These are phyloP conservation scores for Acanthurus lineatus DNA, from an alignment of 2,797 vertebrate species.

Conservation along the genomic window DNA sequence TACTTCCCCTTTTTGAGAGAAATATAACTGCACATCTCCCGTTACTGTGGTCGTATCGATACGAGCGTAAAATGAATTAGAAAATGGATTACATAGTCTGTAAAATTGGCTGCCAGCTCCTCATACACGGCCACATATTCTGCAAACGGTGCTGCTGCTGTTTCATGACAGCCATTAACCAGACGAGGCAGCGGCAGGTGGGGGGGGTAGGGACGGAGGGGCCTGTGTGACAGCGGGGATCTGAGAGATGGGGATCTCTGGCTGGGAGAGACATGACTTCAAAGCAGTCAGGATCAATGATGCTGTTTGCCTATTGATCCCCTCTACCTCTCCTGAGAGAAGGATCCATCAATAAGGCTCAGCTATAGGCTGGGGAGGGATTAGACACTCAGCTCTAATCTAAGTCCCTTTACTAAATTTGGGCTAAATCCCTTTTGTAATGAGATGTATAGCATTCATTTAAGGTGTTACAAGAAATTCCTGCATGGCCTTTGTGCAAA, in stretches of 20 bases:
- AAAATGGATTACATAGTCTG: constrained; percentile 32
- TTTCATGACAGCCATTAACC: constrained; percentile 73
- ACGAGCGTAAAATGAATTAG: constrained; percentile 32
- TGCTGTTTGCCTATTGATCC: constrained; percentile 82
- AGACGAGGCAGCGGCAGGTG: constrained; percentile 43
- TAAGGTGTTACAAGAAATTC: constrained; percentile 54
- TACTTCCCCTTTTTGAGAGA: constrained; percentile 12
- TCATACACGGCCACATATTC: constrained; percentile 27
- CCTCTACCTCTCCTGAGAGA: constrained; percentile 63
- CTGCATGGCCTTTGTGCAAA: constrained; percentile 26
- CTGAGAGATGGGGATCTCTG: constrained; percentile 70
- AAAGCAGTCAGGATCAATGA: constrained; percentile 84
- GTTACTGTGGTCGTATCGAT: constrained; percentile 5
- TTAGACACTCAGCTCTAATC: constrained; percentile 76
- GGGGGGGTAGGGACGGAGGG: constrained; percentile 20
- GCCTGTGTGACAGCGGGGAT: constrained; percentile 57
- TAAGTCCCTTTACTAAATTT: constrained; percentile 75
- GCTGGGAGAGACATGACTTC: constrained; percentile 82
- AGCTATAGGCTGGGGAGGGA: constrained; percentile 72
- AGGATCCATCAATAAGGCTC: constrained; percentile 77
- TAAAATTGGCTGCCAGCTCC: constrained; percentile 30
- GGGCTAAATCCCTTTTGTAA: constrained; percentile 71
- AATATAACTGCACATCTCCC: constrained; percentile 6
- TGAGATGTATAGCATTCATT: constrained; percentile 66
- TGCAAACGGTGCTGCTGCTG: constrained; percentile 50